These are phyloP conservation scores for Syngnathus scovelli DNA, from an alignment of 2,113 vertebrate genomes.

Conservation along the genomic window DNA sequence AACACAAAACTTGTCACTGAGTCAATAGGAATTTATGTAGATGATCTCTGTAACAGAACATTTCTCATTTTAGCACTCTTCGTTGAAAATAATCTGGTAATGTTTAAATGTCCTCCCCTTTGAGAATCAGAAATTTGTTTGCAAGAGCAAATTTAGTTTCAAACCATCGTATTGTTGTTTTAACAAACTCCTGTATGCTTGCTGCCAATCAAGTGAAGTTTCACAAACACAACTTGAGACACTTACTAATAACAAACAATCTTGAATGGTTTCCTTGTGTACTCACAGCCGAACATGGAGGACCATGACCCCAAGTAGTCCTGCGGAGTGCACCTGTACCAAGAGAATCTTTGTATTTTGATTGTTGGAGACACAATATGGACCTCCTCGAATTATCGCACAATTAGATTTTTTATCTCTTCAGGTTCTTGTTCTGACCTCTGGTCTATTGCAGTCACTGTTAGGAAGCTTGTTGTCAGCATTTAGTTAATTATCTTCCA, in stretches of 20 bases:
- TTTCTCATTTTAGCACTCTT: neutral
- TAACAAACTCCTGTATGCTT: neutral
- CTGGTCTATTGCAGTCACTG: neutral
- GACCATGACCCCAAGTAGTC: neutral
- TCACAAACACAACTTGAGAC: neutral
- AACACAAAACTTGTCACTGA: constrained; percentile 12
- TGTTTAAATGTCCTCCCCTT: neutral
- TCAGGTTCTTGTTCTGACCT: neutral
- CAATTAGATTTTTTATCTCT: neutral
- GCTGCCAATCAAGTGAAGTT: neutral
- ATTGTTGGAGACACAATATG: neutral
- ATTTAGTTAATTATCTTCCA: constrained; percentile 4
- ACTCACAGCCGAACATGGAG: neutral
- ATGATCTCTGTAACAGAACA: neutral
- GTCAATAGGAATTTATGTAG: constrained; percentile 9
- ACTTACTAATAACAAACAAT: neutral
- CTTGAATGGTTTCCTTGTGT: neutral
- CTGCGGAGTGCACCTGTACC: neutral
- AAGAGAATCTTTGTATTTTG: neutral
- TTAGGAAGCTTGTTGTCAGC: neutral
- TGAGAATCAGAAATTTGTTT: neutral
- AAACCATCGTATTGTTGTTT: neutral
- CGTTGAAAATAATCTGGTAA: neutral
- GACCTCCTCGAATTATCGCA: neutral
- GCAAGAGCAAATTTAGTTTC: neutral